Evolutionary conservation across 2,113 vertebrate species (phyloP).

Genomic region (Aspiorhynchus laticeps): DNA sequence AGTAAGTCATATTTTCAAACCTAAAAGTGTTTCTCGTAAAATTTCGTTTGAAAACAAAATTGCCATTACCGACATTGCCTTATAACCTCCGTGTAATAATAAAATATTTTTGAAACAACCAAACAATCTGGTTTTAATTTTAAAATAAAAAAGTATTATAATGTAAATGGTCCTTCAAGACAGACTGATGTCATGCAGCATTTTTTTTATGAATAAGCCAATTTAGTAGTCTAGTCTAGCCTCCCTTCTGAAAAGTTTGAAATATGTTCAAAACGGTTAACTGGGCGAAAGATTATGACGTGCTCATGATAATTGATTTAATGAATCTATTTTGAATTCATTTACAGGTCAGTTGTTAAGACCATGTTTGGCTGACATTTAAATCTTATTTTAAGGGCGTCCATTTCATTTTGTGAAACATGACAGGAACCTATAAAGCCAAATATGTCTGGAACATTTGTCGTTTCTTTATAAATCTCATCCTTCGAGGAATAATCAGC

Average conservation of each 20-base stretch:
- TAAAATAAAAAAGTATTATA: background rate
- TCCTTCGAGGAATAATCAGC: background rate
- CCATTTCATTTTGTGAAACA: background rate
- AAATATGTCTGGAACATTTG: background rate
- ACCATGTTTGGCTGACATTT: background rate
- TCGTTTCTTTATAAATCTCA: background rate
- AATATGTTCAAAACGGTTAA: background rate
- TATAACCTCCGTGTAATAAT: background rate
- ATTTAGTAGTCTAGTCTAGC: no score
- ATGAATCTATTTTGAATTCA: slow-evolving; percentile 4
- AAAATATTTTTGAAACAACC: background rate
- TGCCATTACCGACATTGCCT: background rate
- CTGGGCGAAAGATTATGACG: background rate
- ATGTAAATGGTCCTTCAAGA: background rate
- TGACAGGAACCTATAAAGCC: background rate
- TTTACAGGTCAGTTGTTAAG: slow-evolving; percentile 4
- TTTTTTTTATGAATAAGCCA: background rate
- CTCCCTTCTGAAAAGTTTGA: background rate
- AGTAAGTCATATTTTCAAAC: background rate
- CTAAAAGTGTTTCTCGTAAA: background rate
- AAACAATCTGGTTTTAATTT: background rate
- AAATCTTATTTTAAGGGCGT: background rate
- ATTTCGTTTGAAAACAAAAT: background rate
- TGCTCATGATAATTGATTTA: slow-evolving; percentile 26
- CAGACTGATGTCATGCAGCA: background rate